phyloP scores from a whole-genome alignment of 2,888 invertebrate species.

The Calameuta idolon region DNA sequence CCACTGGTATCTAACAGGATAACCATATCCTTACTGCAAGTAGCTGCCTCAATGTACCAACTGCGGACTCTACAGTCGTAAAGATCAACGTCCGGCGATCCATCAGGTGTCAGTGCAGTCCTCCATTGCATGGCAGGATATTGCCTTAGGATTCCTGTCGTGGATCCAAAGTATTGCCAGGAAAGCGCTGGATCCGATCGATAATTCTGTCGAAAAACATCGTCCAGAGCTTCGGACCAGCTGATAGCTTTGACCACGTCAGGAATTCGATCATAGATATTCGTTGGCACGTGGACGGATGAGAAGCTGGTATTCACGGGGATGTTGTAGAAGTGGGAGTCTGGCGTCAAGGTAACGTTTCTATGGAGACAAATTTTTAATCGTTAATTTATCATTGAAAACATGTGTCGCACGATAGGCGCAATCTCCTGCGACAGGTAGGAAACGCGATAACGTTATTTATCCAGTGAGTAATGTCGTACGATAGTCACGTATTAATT shows the following conservation, averaged over 20 bases:
- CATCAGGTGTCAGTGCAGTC: conserved; percentile 32
- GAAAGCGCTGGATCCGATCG: conserved; percentile 88
- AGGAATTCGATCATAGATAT: conserved; percentile 82
- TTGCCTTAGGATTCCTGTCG: conserved; percentile 91
- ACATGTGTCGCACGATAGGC: neutral
- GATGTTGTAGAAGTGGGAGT: conserved; percentile 88
- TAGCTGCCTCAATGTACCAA: conserved; percentile 98
- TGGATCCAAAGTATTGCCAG: conserved; percentile 98
- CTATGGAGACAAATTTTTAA: conserved; percentile 65
- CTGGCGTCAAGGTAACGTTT: conserved; percentile 74
- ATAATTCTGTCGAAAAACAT: conserved; percentile 87
- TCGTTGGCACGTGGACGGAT: conserved; percentile 94
- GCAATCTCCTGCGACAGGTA: neutral
- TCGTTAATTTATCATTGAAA: neutral
- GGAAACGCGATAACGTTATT: neutral
- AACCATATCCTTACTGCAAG: conserved; percentile 96
- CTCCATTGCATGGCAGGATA: conserved; percentile 77
- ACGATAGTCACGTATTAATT: neutral
- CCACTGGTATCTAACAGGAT: conserved; percentile 96
- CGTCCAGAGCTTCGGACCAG: conserved; percentile 91
- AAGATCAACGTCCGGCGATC: conserved; percentile 73
- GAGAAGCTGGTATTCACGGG: conserved; percentile 83
- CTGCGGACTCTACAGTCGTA: conserved; percentile 94
- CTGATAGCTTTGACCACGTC: conserved; percentile 81
- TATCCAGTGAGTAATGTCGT: neutral